These are phyloP conservation scores for Dermatemys mawii DNA, from an alignment of 2,113 vertebrate genomes.

Conservation along the genomic window DNA sequence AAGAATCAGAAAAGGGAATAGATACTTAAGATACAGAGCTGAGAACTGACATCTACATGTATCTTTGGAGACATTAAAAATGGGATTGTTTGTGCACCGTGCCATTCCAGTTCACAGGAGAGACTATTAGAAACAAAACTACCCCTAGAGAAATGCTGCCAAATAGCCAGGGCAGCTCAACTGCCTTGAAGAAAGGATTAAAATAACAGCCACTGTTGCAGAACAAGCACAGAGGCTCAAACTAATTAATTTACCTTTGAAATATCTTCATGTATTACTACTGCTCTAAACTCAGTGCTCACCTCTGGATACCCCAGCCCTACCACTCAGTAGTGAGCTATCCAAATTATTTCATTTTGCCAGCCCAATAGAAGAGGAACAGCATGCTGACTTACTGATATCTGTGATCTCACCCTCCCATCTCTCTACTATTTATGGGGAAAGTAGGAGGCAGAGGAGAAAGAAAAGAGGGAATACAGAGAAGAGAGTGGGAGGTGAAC, in stretches of 20 bases:
- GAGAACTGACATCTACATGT: too few species aligned
- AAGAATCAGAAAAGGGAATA: too few species aligned
- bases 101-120: too few species aligned
- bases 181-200: too few species aligned
- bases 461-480: neutral
- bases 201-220: too few species aligned
- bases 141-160: too few species aligned
- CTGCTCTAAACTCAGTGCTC: neutral
- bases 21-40: too few species aligned
- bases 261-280: neutral
- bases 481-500: neutral
- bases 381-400: neutral
- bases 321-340: neutral
- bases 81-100: too few species aligned
- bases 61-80: too few species aligned
- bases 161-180: too few species aligned
- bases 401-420: neutral
- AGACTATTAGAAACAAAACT: too few species aligned
- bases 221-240: too few species aligned
- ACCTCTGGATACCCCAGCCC: neutral
- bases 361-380: neutral
- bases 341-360: neutral
- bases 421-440: neutral
- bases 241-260: neutral
- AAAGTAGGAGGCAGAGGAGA: neutral